These are phyloP conservation scores for Conops quadrifasciatus DNA, from an alignment of 2,888 invertebrate species.

Conservation along the genomic window DNA sequence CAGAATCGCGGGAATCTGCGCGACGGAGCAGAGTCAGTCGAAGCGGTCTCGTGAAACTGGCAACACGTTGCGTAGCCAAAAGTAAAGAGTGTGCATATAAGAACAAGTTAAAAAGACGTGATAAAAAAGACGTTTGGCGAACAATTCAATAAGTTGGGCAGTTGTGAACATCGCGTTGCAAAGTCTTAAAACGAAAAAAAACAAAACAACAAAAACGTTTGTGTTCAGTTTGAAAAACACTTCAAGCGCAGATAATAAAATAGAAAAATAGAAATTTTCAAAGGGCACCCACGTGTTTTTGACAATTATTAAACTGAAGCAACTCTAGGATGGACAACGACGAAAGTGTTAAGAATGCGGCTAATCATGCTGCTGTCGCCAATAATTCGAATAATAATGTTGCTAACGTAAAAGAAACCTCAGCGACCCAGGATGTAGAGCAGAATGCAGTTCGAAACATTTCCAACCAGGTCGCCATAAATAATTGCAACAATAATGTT, in stretches of 20 bases:
- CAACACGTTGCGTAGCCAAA: constrained; percentile 48
- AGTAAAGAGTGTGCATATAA: background rate
- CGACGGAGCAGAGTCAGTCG: constrained; percentile 55
- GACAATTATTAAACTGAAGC: too few relatives aligned
- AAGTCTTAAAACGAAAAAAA: background rate
- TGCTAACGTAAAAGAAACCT: background rate
- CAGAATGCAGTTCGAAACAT: too few relatives aligned
- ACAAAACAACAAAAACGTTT: background rate
- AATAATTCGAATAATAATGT: background rate
- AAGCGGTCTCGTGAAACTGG: constrained; percentile 60
- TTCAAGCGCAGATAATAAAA: too few relatives aligned
- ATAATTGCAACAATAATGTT: too few relatives aligned
- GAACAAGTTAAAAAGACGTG: background rate
- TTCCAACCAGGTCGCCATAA: too few relatives aligned
- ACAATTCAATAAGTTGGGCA: background rate
- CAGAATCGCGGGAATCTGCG: constrained; percentile 11
- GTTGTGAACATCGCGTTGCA: background rate
- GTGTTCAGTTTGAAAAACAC: too few relatives aligned
- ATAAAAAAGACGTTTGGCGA: background rate
- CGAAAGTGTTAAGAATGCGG: constrained; percentile 3
- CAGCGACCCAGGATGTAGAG: background rate
- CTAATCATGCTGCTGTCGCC: background rate
- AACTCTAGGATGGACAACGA: too few relatives aligned
- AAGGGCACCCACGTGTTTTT: too few relatives aligned
- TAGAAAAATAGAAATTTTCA: too few relatives aligned